Conservation (phyloP, 2,888 invertebrate genomes). For the Onchidella celtica region DNA sequence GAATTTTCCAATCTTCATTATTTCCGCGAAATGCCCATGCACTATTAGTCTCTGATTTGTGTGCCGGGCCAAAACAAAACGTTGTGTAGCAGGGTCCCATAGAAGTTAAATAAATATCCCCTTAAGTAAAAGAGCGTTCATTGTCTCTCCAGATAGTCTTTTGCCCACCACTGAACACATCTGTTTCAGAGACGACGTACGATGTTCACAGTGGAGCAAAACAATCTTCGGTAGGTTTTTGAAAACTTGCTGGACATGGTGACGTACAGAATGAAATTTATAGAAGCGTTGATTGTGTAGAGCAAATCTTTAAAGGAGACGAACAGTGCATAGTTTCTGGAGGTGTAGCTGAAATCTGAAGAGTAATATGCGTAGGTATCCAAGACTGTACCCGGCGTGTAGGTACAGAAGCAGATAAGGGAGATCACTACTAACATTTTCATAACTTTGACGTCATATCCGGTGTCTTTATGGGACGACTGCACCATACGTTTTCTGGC, state of each 20-base stretch:
- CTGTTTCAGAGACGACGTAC: no score
- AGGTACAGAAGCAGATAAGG: background rate
- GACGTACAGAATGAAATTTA: background rate
- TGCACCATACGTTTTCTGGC: background rate
- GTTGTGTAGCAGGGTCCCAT: no score
- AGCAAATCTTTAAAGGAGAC: background rate
- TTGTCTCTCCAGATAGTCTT: no score
- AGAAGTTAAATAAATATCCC: no score
- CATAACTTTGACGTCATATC: background rate
- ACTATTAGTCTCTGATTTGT: no score
- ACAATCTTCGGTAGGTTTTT: background rate
- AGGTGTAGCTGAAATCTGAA: background rate
- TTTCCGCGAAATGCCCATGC: no score
- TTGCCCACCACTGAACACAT: no score
- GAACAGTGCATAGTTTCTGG: background rate
- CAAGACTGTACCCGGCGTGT: background rate
- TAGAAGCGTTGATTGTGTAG: background rate
- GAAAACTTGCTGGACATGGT: background rate
- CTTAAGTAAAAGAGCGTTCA: no score
- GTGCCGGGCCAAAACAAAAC: no score
- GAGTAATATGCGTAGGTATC: background rate
- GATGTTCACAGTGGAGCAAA: no score
- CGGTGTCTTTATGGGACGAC: background rate
- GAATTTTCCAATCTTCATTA: no score
- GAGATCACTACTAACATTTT: background rate